A percentile compares a stretch with the other conserved stretches of the same genome.
Evolutionary conservation across 2,113 vertebrate genomes (phyloP).

Genomic region (Nannospalax galili): DNA sequence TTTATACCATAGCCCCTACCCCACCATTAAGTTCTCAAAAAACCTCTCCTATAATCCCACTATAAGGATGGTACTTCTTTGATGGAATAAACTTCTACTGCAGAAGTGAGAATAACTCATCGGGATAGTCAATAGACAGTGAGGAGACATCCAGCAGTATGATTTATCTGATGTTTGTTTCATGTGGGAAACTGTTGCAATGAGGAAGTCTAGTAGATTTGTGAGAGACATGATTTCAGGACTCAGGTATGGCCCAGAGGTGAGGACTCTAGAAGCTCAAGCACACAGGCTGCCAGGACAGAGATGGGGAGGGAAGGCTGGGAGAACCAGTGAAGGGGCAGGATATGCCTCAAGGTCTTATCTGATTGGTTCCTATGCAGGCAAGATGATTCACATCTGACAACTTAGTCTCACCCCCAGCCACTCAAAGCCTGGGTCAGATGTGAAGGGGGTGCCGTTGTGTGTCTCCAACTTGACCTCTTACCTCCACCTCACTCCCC

Average conservation of each 20-base stretch:
- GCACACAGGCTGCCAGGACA: background rate
- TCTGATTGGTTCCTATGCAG: background rate
- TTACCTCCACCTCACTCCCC: background rate
- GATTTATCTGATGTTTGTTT: background rate
- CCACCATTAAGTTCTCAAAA: background rate
- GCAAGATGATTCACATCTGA: background rate
- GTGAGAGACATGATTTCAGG: background rate
- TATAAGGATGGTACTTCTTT: background rate
- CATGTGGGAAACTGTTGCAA: background rate
- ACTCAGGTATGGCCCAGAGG: background rate
- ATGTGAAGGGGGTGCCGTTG: background rate
- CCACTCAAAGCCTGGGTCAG: background rate
- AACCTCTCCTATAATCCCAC: background rate
- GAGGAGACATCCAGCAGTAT: background rate
- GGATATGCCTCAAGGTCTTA: background rate
- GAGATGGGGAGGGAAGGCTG: rapidly evolving
- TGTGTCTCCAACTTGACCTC: background rate
- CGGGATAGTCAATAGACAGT: background rate
- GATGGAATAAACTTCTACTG: background rate
- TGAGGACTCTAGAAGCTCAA: background rate
- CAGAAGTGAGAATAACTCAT: background rate
- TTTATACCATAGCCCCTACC: background rate
- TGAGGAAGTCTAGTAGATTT: background rate
- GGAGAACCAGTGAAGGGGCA: background rate
- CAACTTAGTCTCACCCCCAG: background rate